Base-by-base conservation (phyloP, 2,888 invertebrate genomes). In the Lomographa bimaculata region DNA sequence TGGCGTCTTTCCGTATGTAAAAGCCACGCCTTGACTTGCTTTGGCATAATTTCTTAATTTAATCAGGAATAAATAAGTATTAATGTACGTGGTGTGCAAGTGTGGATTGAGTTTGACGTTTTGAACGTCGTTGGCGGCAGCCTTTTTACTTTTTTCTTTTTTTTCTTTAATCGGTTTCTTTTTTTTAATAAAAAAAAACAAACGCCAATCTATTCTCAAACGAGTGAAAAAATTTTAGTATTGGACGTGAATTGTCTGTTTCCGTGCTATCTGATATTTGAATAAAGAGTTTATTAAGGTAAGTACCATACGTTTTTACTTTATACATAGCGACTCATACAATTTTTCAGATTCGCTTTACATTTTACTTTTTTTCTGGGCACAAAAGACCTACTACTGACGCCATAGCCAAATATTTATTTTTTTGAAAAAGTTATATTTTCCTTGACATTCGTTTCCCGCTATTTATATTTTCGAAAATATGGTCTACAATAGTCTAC, bases 181-280 rank as follows among this genome's bases (percentile, higher is more conserved):
- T 70, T 72, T 78, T 76, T 80, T 66, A 67, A 64, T 59, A 70
- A 81, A 82, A 82, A 81, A 84, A 86, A 83, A 80, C 79, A 83
- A 81, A 72, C 71, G 76, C 71, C 72, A 60, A 74, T 76, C 73
- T 78, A 67, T 79, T 69, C 60, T 63, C 56, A 35, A 53, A 54
- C 29, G 39, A 8, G 38, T 37, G 48, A 29, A 49, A 49, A 56
- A 42, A 48, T 35, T 23, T 28, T 28, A 39, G 38, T 54, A 64
- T 58, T 34, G 23, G 27, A 42, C 36, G 47, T 57, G 47, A 59
- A 54, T 14, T 37, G 12, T 23, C 28, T 19, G 17, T 23, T 54
- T 34, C 49, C 24, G 37, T 39, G 24, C 1, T 44, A 41, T 37
- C 42, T 39, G 35, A 9, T 6, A 23, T 16, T 16, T 11, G 25